phyloP scores from a whole-genome alignment of 1,140 invertebrate genomes.

The Euura lappo region DNA sequence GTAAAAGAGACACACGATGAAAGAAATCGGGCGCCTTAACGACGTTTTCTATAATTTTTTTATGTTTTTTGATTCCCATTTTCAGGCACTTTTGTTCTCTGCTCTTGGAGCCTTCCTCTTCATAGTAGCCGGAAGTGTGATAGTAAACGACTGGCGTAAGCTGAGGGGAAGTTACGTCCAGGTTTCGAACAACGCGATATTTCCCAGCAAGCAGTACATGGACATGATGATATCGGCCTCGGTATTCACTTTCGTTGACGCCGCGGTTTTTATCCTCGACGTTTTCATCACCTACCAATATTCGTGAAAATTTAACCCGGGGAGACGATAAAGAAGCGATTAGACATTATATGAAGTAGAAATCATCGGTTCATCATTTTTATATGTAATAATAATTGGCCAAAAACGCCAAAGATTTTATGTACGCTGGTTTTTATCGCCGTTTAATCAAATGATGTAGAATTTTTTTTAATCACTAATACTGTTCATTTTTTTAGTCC shows the following conservation, averaged over 20 bases:
- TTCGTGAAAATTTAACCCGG: slow-evolving; percentile 18
- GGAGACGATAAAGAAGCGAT: slow-evolving; percentile 6
- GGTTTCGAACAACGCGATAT: slow-evolving; percentile 58
- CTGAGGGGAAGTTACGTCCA: slow-evolving; percentile 45
- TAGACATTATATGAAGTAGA: too few species aligned
- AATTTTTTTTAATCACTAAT: too few species aligned
- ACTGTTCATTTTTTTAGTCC: too few species aligned
- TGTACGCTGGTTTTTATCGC: too few species aligned
- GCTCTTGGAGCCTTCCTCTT: slow-evolving; percentile 67
- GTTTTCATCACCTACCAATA: slow-evolving; percentile 60
- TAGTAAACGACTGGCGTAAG: slow-evolving; percentile 66
- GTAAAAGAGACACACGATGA: too few species aligned
- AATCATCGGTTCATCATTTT: too few species aligned
- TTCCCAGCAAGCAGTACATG: slow-evolving; percentile 65
- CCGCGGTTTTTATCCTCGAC: slow-evolving; percentile 60
- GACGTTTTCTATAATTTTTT: too few species aligned
- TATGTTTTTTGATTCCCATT: slow-evolving; percentile 26
- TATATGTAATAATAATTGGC: neutral
- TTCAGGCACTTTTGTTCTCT: slow-evolving; percentile 67
- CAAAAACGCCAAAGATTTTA: slow-evolving; percentile 1
- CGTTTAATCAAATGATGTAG: too few species aligned
- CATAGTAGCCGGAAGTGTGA: slow-evolving; percentile 67
- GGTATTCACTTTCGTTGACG: slow-evolving; percentile 64
- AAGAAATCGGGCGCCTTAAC: too few species aligned
- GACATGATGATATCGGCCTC: slow-evolving; percentile 66